Conservation (phyloP, 2,888 invertebrate genomes). For the Globia sparganii region DNA sequence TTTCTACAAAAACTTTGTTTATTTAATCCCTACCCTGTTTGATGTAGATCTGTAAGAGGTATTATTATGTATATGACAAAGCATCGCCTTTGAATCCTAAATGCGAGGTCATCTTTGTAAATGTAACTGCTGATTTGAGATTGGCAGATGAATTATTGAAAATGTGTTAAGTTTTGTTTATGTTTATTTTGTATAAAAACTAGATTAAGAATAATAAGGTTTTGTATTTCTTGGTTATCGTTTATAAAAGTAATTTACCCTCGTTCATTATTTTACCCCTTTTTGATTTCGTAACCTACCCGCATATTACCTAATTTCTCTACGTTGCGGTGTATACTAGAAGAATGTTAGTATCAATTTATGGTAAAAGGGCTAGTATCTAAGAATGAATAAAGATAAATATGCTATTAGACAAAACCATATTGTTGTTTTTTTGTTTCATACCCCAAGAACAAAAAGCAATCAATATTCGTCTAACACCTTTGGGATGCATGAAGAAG, state of each 20-base stretch:
- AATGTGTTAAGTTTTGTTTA: not conserved
- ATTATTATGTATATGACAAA: conserved; percentile 35
- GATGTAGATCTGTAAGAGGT: conserved; percentile 56
- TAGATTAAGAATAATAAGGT: not conserved
- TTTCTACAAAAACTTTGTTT: conserved; percentile 83
- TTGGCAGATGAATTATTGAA: not conserved
- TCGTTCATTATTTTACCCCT: not conserved
- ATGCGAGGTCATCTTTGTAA: conserved; percentile 32
- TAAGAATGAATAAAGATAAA: not conserved
- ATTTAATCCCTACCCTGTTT: conserved; percentile 76
- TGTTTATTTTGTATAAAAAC: not conserved
- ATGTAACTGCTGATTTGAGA: not conserved
- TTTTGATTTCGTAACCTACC: not conserved
- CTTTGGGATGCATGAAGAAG: no score
- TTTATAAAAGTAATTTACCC: not conserved
- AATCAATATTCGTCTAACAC: not conserved
- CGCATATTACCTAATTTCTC: not conserved
- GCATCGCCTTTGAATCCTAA: conserved; percentile 38
- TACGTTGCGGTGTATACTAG: not conserved
- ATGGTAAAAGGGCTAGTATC: not conserved
- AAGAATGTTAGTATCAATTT: not conserved
- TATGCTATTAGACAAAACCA: not conserved
- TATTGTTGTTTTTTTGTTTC: not conserved
- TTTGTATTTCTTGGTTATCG: not conserved
- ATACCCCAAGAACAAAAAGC: not conserved